A percentile compares a stretch with the other conserved stretches of the same genome.
Conservation (phyloP, 1,140 invertebrate genomes). For the Vanessa atalanta region DNA sequence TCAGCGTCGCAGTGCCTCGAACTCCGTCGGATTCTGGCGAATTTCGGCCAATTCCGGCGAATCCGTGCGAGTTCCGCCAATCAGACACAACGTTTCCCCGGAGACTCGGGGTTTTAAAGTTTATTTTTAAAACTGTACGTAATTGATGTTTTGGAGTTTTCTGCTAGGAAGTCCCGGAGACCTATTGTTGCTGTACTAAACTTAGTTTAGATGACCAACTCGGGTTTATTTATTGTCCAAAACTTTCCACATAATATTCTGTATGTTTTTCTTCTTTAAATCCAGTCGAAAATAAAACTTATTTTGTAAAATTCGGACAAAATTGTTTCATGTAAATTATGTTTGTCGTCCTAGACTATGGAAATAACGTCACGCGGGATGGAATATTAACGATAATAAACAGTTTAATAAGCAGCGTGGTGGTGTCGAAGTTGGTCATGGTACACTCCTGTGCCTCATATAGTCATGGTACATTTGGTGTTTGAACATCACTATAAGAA, state of each 20-base stretch:
- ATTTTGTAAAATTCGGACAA: too few relatives aligned
- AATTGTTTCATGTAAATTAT: too few relatives aligned
- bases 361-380: too few relatives aligned
- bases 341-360: too few relatives aligned
- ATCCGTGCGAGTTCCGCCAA: conserved; percentile 24
- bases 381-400: too few relatives aligned
- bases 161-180: conserved; percentile 10
- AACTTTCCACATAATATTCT: neutral
- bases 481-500: too few relatives aligned
- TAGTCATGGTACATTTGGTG: too few relatives aligned
- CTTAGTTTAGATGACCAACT: conserved; percentile 9
- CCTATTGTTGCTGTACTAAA: conserved; percentile 1
- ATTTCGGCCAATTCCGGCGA: conserved; percentile 25
- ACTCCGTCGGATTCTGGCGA: conserved; percentile 18
- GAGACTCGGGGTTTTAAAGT: conserved; percentile 25
- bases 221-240: neutral
- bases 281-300: too few relatives aligned
- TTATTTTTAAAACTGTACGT: conserved; percentile 33
- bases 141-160: conserved; percentile 30
- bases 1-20: conserved; percentile 15
- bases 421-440: too few relatives aligned
- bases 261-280: neutral
- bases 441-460: too few relatives aligned
- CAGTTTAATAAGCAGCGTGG: too few relatives aligned
- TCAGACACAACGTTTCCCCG: conserved; percentile 20